Percentiles rank a stretch among this genome's conserved stretches.
These are phyloP conservation scores for Ceratosolen fusciceps DNA, from an alignment of 1,140 invertebrate genomes.

Conservation along the genomic window DNA sequence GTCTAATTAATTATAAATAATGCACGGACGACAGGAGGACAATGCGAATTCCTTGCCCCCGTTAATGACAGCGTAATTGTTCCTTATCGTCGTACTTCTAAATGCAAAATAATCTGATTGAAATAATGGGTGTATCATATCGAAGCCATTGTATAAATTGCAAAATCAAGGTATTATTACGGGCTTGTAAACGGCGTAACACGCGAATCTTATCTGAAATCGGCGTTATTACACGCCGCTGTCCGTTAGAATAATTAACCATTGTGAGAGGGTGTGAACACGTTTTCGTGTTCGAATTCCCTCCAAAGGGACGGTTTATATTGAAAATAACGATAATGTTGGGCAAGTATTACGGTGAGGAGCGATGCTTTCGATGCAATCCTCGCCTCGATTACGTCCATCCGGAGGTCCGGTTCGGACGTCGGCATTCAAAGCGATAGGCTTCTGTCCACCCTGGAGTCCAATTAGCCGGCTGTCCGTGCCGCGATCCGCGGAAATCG, in stretches of 20 bases:
- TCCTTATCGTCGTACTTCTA: not conserved
- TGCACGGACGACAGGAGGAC: not conserved
- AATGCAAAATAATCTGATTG: not conserved
- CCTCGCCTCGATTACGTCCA: not conserved
- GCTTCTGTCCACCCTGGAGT: not conserved
- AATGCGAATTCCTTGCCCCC: not conserved
- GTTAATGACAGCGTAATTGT: not conserved
- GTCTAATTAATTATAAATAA: not conserved
- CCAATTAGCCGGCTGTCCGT: not conserved
- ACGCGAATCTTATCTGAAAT: not conserved
- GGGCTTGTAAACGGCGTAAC: not conserved
- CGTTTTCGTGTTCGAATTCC: too few relatives aligned
- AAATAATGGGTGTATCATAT: not conserved
- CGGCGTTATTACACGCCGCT: too few relatives aligned
- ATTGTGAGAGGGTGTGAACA: too few relatives aligned
- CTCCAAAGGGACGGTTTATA: too few relatives aligned
- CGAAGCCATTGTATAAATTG: not conserved
- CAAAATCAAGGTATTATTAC: not conserved
- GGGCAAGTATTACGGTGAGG: too few relatives aligned
- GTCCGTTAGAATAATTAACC: too few relatives aligned
- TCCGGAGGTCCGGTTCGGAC: not conserved
- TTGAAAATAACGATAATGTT: too few relatives aligned
- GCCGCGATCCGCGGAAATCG: conserved; percentile 21
- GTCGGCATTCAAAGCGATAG: not conserved
- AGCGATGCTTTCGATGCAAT: too few relatives aligned